Evolutionary conservation across 2,888 invertebrate genomes (phyloP), one percentile per base, ranked within the genome.

Genomic region (Melanostoma scalare): DNA sequence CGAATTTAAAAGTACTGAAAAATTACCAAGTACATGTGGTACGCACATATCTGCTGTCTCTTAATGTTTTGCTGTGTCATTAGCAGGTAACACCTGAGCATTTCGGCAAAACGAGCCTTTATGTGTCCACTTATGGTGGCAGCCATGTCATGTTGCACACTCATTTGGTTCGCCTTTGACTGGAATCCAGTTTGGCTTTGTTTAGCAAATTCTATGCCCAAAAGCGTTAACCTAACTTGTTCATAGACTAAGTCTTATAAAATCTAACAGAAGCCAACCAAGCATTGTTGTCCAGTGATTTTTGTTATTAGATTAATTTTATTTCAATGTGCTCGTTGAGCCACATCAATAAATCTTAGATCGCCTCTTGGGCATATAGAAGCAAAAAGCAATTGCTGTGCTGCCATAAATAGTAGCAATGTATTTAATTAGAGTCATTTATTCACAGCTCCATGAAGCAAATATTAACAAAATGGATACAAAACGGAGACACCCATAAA

Each of bases 341-440:
- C 50, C 38, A 38, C 63, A 40, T 60, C 58, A 55, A 74, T 84
- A 79, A 79, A 84, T 84, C 71, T 61, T 35, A 65, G 84, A 84
- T 84, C 84, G 61, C 79, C 79, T 69, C 69, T 50, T 52, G 63
- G 79, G 72, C 74, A 74, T 79, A 73, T 69, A 38, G 63, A 60
- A 77, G 69, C 71, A 63, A 38, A 56, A 60, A 77, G 69, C 71
- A 63, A 55, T 56, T 78, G 58, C 79, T 44, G 56, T 20, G 33
- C 71, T 61, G 69, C 71, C 84, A 75, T 84, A 79, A 84, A 71
- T 65, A 65, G 84, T 61, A 58, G 67, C 71, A 71, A 79, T 67
- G 55, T 69, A 75, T 67, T 84, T 79, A 84, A 84, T 84, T 84
- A 84, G 75, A 75, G 79, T 44, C 79, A 84, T 84, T 79, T 79